Evolutionary conservation across 2,888 invertebrate species (phyloP), one percentile per base, ranked within the genome.

Genomic region (Chrysodeixis includens): DNA sequence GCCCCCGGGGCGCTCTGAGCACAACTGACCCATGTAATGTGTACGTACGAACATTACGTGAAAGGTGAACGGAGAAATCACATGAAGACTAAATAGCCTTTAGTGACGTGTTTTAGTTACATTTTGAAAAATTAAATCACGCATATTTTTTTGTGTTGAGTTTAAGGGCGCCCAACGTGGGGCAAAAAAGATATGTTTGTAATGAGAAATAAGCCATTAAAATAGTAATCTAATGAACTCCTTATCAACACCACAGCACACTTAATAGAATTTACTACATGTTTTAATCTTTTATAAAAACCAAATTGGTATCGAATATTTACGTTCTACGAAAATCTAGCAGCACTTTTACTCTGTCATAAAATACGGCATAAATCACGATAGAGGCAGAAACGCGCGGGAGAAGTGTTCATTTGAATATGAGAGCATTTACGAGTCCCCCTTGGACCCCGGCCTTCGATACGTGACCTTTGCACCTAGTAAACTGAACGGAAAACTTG

Each of bases 351-450:
- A 14, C 8, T 7, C 20, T 6, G 16, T 62, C 49, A n/a, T 16
- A 58, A 58, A 54, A 63, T 44, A 56, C n/a, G 12, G 6, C 10
- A 12, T 26, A 30, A 58, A 54, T 26, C 59, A 44, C 53, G 12
- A 57, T 40, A 9, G 20, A 18, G 22, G 49, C 20, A 26, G 46
- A 18, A 16, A 18, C 30, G 52, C 20, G 18, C 53, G 35, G 56
- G 62, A 60, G 56, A 44, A 35, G 49, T 62, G 64, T 61, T 46
- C 57, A 62, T 72, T 61, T 65, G 57, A 70, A 73, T 57, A 52
- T 55, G 53, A 70, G 40, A 56, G 35, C 61, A 57, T 74, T 69
- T 68, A 76, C 55, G 60, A 67, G 58, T 62, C 72, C 76, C 69
- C 52, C 16, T 30, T 35, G 65, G 52, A 35, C 18, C 1, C 51